Evolutionary conservation across 2,113 vertebrate species (phyloP), one percentile per base, ranked within the genome.

Genomic region (Apistogramma diplotaenia): DNA sequence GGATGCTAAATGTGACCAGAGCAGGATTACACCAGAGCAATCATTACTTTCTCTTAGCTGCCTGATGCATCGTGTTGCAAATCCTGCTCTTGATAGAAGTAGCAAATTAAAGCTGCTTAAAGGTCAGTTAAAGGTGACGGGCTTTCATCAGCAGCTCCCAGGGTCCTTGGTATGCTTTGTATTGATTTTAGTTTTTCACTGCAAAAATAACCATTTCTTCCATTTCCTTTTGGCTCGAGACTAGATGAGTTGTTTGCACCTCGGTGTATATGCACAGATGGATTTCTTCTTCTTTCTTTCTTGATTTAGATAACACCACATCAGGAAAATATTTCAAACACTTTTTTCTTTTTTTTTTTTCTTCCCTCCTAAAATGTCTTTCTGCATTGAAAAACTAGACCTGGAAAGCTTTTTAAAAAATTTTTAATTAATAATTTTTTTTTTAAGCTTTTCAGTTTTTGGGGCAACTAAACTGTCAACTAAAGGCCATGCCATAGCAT

Each of bases 21-120:
- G 27, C 76, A 82, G 81, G 83, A 91, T 90, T 90, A 85, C 13
- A 76, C 31, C 18, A 18, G 21, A 31, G 71, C 73, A 78, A 73
- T 89, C 79, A 85, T 87, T 83, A 75, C 85, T 81, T 84, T 75
- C 57, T 75, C 80, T 87, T 86, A 79, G 81, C 87, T 27, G 78
- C 79, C 84, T 88, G 84, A 89, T 86, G 70, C 79, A 83, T 78
- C 83, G 21, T 27, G 79, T 81, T 82, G 78, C 77, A 88, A 92
- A 91, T 91, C 81, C 87, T 31, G 40, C 75, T 80, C 76, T 72
- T 78, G 82, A 87, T 87, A 43, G 70, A 87, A 70, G 75, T 79
- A 82, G 73, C 87, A 85, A 85, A 91, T 90, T 84, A 93, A 87
- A 89, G 87, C 87, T 72, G 29, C 85, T 90, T 84, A 84, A 89